Evolutionary conservation across 2,888 invertebrate species (phyloP).

Genomic region (Lasioglossum figueresi): DNA sequence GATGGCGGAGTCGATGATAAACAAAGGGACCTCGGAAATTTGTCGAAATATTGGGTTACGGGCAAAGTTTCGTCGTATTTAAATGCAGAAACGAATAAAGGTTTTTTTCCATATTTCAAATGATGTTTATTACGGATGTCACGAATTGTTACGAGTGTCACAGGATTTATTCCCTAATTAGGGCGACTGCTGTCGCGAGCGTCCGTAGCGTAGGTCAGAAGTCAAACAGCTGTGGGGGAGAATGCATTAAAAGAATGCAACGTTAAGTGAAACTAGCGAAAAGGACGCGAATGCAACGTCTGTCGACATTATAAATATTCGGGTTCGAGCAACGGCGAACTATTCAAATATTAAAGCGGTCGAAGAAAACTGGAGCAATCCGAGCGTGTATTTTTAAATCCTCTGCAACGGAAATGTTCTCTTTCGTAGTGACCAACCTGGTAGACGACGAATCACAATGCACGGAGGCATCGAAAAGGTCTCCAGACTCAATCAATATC

Average conservation of each 20-base stretch:
- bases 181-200: background rate
- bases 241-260: background rate
- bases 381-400: background rate
- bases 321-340: background rate
- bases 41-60: too few relatives aligned
- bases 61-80: too few relatives aligned
- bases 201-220: background rate
- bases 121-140: too few relatives aligned
- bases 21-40: background rate
- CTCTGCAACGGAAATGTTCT: background rate
- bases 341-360: background rate
- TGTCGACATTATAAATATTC: background rate
- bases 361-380: background rate
- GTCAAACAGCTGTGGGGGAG: background rate
- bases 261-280: background rate
- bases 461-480: background rate
- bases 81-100: too few relatives aligned
- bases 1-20: background rate
- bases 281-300: background rate
- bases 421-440: background rate
- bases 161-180: constrained; percentile 1
- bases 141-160: too few relatives aligned
- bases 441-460: background rate
- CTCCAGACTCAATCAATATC: background rate
- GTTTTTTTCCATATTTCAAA: too few relatives aligned